Evolutionary conservation across 1,140 invertebrate species (phyloP).

Genomic region (Drosophila tani): DNA sequence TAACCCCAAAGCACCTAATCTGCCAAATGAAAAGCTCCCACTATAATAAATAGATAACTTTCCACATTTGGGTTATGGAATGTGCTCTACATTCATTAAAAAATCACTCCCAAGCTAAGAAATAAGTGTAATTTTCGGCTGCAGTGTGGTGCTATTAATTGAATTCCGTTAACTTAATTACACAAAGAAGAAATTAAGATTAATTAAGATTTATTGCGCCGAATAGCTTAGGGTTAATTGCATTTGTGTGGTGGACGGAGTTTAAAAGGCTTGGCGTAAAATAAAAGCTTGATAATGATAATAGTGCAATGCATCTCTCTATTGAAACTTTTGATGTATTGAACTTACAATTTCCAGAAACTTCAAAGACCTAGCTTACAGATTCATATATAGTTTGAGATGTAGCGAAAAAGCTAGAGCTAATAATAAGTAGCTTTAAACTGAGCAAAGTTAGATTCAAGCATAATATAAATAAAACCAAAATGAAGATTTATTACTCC

Average conservation of each 20-base stretch:
- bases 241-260: conserved; percentile 25
- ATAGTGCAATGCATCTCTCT: conserved; percentile 5
- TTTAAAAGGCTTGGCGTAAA: conserved; percentile 38
- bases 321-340: conserved; percentile 21
- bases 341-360: conserved; percentile 2
- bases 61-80: neutral
- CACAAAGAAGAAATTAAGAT: conserved; percentile 48
- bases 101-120: conserved; percentile 33
- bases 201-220: conserved; percentile 44
- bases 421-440: neutral
- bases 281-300: conserved; percentile 32
- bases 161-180: conserved; percentile 51
- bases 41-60: neutral
- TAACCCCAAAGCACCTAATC: neutral
- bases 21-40: neutral
- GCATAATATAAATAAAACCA: conserved; percentile 13
- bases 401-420: neutral
- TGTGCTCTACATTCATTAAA: conserved; percentile 21
- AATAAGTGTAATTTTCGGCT: conserved; percentile 21
- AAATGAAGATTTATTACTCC: conserved; percentile 45
- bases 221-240: conserved; percentile 47
- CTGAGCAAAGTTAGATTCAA: neutral
- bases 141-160: conserved; percentile 34
- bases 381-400: conserved; percentile 4
- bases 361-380: conserved; percentile 9